phyloP scores from a whole-genome alignment of 2,797 vertebrate genomes.

The Anabas testudineus region DNA sequence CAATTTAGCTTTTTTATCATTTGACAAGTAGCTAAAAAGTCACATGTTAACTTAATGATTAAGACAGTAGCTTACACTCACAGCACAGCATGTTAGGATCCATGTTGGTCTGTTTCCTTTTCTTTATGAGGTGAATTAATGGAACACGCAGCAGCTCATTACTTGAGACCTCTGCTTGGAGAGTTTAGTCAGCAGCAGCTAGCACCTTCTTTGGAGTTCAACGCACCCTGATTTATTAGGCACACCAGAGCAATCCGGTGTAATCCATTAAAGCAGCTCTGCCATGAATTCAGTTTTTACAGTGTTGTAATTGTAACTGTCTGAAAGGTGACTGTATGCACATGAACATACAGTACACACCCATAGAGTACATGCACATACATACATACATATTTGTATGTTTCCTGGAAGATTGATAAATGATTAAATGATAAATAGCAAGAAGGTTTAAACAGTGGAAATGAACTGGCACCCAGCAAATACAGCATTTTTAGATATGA shows the following conservation, averaged over 20 bases:
- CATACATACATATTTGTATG: constrained; percentile 9
- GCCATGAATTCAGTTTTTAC: no score
- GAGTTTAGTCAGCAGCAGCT: constrained; percentile 42
- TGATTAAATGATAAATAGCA: constrained; percentile 49
- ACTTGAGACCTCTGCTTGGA: constrained; percentile 32
- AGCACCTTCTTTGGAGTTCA: constrained; percentile 22
- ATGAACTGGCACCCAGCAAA: constrained; percentile 42
- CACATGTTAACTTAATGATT: constrained; percentile 7
- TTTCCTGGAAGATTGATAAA: constrained; percentile 47
- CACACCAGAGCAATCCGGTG: no score
- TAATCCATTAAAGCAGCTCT: no score
- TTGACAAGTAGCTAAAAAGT: constrained; percentile 27
- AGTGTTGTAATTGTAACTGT: no score
- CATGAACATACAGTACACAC: background rate
- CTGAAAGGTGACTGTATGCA: background rate
- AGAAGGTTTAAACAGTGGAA: constrained; percentile 45
- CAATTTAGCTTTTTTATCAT: no score
- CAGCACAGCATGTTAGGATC: constrained; percentile 19
- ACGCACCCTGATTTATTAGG: no score
- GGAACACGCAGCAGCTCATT: constrained; percentile 50
- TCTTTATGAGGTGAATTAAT: constrained; percentile 66
- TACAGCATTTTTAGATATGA: constrained; percentile 41
- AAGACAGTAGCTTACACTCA: constrained; percentile 16
- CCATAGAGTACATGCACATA: background rate
- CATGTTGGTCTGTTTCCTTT: constrained; percentile 47